Conservation (phyloP, 2,113 vertebrate genomes). For the Cinclus cinclus region DNA sequence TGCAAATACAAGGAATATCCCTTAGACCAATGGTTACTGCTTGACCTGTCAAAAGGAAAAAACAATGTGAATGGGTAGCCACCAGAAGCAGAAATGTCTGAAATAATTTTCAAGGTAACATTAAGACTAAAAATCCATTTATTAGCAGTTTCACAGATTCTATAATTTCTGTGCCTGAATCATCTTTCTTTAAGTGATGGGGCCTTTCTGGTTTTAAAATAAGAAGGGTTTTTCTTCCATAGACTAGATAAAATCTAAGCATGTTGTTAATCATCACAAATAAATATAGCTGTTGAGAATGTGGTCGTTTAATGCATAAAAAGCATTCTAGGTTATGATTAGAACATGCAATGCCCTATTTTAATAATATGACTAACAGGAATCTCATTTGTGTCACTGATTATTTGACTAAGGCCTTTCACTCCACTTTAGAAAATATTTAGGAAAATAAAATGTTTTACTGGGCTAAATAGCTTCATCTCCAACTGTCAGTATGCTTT, state of each 20-base stretch:
- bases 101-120: background rate
- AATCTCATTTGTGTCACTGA: background rate
- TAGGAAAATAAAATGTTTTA: background rate
- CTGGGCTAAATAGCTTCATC: background rate
- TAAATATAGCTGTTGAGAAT: background rate
- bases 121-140: background rate
- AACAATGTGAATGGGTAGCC: background rate
- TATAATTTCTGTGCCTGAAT: background rate
- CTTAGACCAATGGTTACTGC: background rate
- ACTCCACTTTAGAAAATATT: background rate
- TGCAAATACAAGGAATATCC: background rate
- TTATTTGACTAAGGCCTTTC: background rate
- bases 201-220: background rate
- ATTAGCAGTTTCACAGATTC: background rate
- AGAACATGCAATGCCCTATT: background rate
- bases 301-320: background rate
- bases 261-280: background rate
- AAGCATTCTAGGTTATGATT: background rate
- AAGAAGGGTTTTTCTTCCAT: background rate
- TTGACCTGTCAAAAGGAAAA: background rate
- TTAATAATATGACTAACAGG: background rate
- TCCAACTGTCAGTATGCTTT: background rate
- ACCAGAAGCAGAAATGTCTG: background rate
- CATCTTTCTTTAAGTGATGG: background rate
- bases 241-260: background rate